Percentiles rank a stretch among this genome's conserved stretches.
Conservation (phyloP, 2,113 vertebrate genomes). For the Acrocephalus kingi region DNA sequence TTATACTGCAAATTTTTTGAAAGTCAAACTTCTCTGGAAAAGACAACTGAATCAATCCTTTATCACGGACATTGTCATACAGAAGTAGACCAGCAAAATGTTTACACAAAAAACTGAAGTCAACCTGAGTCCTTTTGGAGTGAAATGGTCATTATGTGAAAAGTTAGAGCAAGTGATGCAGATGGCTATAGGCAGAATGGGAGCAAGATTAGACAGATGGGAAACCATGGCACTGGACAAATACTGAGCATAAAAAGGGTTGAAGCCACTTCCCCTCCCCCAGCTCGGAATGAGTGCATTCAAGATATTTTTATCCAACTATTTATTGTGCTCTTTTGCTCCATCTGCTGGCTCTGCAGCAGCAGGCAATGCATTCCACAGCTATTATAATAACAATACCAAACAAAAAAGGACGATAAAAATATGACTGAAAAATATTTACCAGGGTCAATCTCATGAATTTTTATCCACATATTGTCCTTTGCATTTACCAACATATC, state of each 20-base stretch:
- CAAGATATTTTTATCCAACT: background rate
- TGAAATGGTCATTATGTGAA: background rate
- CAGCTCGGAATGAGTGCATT: background rate
- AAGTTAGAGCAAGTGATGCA: background rate
- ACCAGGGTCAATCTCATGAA: background rate
- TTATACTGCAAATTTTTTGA: background rate
- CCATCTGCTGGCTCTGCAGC: constrained; percentile 50
- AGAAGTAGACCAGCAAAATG: background rate
- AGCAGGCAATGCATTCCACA: background rate
- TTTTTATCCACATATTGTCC: background rate
- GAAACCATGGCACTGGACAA: background rate
- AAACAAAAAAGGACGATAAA: background rate
- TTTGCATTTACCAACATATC: background rate
- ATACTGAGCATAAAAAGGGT: background rate
- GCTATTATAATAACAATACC: background rate
- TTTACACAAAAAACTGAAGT: background rate
- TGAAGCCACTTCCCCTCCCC: background rate
- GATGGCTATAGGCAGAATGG: background rate
- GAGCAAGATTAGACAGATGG: background rate
- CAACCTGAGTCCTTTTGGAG: background rate
- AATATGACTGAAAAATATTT: background rate
- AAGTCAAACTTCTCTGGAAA: background rate
- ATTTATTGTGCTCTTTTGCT: constrained; percentile 47
- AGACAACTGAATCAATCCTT: background rate
- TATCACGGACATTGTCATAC: background rate